Percentiles rank a stretch among this genome's conserved stretches.
Conservation (phyloP, 2,888 invertebrate species). For the Apamea monoglypha region DNA sequence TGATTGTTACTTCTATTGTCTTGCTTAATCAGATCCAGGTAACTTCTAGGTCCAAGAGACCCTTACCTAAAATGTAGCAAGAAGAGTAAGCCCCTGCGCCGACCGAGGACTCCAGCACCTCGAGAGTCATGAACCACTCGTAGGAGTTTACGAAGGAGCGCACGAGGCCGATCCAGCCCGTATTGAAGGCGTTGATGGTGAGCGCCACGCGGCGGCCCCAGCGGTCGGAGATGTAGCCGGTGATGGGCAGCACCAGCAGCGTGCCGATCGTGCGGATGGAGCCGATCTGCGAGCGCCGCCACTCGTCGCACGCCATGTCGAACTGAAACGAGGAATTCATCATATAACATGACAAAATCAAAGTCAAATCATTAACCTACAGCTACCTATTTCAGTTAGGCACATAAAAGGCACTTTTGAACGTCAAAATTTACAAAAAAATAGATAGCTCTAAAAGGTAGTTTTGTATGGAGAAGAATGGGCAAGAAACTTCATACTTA, state of each 20-base stretch:
- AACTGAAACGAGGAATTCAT: slow-evolving; percentile 84
- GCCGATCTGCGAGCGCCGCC: slow-evolving; percentile 94
- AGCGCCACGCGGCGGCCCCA: slow-evolving; percentile 92
- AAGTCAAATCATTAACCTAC: not conserved
- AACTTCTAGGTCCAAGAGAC: not conserved
- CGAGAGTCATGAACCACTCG: slow-evolving; percentile 92
- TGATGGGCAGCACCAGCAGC: slow-evolving; percentile 92
- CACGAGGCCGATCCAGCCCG: slow-evolving; percentile 92
- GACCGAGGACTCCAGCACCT: slow-evolving; percentile 93
- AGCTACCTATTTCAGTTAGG: not conserved
- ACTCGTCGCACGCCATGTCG: slow-evolving; percentile 91
- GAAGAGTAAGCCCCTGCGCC: slow-evolving; percentile 93
- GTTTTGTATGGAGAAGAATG: not conserved
- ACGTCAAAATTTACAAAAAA: not conserved
- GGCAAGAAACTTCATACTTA: too few relatives aligned
- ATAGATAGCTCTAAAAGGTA: not conserved
- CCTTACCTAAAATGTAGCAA: slow-evolving; percentile 93
- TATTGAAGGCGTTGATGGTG: slow-evolving; percentile 91
- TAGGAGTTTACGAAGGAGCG: slow-evolving; percentile 93
- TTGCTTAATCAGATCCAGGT: not conserved
- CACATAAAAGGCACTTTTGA: not conserved
- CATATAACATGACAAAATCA: not conserved
- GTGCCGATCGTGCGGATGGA: slow-evolving; percentile 94
- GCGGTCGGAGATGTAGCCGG: slow-evolving; percentile 94
- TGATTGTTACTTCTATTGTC: not conserved